Evolutionary conservation across 2,113 vertebrate species (phyloP).

Genomic region (Plestiodon gilberti): DNA sequence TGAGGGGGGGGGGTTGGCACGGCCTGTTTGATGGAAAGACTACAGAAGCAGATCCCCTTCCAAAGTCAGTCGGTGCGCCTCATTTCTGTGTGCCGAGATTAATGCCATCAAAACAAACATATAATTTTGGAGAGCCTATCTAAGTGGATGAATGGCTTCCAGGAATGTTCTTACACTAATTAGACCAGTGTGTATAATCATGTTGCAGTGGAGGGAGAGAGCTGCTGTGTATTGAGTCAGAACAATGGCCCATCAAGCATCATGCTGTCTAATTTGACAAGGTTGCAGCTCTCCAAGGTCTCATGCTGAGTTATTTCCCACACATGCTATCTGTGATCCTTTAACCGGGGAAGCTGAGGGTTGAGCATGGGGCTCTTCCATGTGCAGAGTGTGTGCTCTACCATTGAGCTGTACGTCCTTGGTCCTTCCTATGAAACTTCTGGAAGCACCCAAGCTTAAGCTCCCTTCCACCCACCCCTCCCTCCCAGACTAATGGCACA

Average conservation of each 20-base stretch:
- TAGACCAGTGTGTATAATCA: constrained; percentile 22
- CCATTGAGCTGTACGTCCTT: background rate
- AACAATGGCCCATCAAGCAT: background rate
- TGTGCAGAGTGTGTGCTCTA: background rate
- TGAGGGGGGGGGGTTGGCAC: constrained; percentile 27
- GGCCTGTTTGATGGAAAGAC: constrained; percentile 32
- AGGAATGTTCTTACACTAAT: constrained; percentile 13
- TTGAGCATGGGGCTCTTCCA: background rate
- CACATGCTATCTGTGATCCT: background rate
- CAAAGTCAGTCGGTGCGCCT: constrained; percentile 13
- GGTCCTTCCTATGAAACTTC: background rate
- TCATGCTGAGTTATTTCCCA: background rate
- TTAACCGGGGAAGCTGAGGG: background rate
- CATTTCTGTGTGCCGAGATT: background rate
- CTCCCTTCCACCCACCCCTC: too few species aligned
- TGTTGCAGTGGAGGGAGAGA: background rate
- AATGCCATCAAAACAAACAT: constrained; percentile 45
- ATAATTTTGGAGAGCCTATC: constrained; percentile 33
- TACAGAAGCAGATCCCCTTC: constrained; percentile 1
- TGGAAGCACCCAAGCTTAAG: background rate
- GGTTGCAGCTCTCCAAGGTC: background rate
- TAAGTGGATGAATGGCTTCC: constrained; percentile 33
- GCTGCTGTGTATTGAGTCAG: background rate
- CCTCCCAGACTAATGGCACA: too few species aligned
- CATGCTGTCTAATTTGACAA: too few species aligned